Conservation (phyloP, 2,797 vertebrate species). For the Chloroceryle amazona region DNA sequence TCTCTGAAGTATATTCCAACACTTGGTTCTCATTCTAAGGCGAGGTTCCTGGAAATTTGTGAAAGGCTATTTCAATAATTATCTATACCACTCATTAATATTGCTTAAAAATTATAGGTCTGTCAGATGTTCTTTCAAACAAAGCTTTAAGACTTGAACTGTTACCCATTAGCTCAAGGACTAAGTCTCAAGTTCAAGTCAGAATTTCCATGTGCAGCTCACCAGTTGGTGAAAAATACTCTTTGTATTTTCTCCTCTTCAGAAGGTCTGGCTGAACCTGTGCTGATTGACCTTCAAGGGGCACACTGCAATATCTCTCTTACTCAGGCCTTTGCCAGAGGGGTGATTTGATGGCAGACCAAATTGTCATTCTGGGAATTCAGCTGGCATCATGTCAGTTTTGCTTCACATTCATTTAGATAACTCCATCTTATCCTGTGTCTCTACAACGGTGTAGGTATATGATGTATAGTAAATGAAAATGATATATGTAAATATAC, state of each 20-base stretch:
- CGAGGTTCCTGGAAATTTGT: not conserved
- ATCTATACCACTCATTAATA: not conserved
- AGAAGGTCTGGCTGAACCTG: not conserved
- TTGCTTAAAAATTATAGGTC: not conserved
- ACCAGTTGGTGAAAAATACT: not conserved
- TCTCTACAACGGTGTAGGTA: not conserved
- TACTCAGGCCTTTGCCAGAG: not conserved
- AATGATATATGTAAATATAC: not conserved
- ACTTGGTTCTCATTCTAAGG: not conserved
- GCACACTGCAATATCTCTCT: not conserved
- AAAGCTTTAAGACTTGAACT: not conserved
- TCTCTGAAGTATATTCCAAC: not conserved
- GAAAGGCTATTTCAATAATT: not conserved
- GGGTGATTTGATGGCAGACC: slow-evolving; percentile 3
- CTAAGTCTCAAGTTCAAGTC: not conserved
- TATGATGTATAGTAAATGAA: not conserved
- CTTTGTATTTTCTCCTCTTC: not conserved
- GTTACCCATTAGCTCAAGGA: not conserved
- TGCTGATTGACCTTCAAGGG: slow-evolving; percentile 27
- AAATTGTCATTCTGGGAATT: slow-evolving; percentile 31
- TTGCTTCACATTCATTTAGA: slow-evolving; percentile 26
- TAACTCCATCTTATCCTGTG: not conserved
- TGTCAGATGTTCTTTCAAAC: not conserved
- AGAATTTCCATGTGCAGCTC: not conserved
- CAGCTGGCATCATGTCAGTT: slow-evolving; percentile 39